Evolutionary conservation across 1,140 invertebrate species (phyloP).

Genomic region (Lineus longissimus): DNA sequence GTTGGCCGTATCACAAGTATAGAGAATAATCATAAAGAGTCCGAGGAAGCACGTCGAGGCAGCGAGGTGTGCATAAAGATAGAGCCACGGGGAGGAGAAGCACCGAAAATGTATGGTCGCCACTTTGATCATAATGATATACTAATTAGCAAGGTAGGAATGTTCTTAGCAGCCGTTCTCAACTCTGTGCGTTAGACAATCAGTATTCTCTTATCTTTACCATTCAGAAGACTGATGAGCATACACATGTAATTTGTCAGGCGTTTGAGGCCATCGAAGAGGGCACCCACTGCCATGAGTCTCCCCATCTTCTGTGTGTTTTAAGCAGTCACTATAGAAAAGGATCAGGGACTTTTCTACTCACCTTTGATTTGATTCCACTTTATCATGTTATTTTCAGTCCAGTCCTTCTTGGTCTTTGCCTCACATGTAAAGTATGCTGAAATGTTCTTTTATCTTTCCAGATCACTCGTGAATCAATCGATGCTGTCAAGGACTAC

Average conservation of each 20-base stretch:
- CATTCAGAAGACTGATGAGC: no score
- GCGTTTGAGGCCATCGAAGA: no score
- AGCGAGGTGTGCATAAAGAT: constrained; percentile 99
- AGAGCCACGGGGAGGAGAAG: constrained; percentile 89
- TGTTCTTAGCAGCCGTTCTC: no score
- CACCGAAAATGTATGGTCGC: constrained; percentile 95
- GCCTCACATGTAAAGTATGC: no score
- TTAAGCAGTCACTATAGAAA: no score
- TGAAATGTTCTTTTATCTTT: constrained; percentile 52
- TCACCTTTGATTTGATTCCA: not conserved
- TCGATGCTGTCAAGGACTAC: constrained; percentile 98
- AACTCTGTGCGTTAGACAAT: not conserved
- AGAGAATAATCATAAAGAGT: constrained; percentile 74
- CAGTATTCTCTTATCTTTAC: no score
- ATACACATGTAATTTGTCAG: no score
- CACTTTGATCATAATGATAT: constrained; percentile 97
- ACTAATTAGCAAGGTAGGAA: constrained; percentile 87
- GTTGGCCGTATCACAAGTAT: constrained; percentile 93
- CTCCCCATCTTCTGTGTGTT: no score
- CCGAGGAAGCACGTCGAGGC: constrained; percentile 89
- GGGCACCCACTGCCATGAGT: no score
- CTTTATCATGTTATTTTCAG: no score
- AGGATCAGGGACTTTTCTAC: no score
- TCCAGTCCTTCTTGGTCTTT: no score
- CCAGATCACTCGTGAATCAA: constrained; percentile 94